A percentile compares a stretch with the other conserved stretches of the same genome.
phyloP scores from a whole-genome alignment of 2,113 vertebrate genomes.

The Bucco capensis region DNA sequence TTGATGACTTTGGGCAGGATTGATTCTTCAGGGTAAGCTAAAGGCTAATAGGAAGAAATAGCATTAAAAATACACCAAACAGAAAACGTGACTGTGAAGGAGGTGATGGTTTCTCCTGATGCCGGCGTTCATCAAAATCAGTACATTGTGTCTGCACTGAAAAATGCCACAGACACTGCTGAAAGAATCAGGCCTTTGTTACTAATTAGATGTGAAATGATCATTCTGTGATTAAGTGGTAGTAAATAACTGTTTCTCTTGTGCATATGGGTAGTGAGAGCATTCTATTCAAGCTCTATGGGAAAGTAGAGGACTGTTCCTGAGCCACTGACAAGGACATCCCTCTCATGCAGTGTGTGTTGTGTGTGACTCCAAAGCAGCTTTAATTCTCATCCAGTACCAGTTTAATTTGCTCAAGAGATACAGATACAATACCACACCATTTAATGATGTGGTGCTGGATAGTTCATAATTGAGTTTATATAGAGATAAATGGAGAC shows the following conservation, averaged over 20 bases:
- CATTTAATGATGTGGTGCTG: neutral
- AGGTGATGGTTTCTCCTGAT: neutral
- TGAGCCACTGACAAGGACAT: neutral
- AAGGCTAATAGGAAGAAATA: neutral
- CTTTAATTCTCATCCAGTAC: neutral
- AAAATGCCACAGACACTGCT: neutral
- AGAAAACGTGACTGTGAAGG: neutral
- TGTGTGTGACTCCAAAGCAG: neutral
- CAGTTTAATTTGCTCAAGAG: neutral
- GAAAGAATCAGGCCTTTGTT: slow-evolving; percentile 8
- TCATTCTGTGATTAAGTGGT: slow-evolving; percentile 6
- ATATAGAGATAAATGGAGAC: neutral
- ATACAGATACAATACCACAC: neutral
- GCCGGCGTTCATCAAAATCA: neutral
- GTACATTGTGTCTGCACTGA: neutral
- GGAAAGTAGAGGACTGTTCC: neutral
- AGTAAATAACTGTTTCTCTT: slow-evolving; percentile 45
- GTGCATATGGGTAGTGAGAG: neutral
- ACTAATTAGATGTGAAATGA: slow-evolving; percentile 37
- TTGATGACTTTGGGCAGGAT: neutral
- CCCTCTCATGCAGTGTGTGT: neutral
- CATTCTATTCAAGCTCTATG: neutral
- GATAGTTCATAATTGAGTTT: neutral
- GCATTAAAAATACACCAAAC: neutral
- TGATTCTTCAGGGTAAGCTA: neutral